These are phyloP conservation scores for Mythimna albipuncta DNA, from an alignment of 2,888 invertebrate genomes.

Conservation along the genomic window DNA sequence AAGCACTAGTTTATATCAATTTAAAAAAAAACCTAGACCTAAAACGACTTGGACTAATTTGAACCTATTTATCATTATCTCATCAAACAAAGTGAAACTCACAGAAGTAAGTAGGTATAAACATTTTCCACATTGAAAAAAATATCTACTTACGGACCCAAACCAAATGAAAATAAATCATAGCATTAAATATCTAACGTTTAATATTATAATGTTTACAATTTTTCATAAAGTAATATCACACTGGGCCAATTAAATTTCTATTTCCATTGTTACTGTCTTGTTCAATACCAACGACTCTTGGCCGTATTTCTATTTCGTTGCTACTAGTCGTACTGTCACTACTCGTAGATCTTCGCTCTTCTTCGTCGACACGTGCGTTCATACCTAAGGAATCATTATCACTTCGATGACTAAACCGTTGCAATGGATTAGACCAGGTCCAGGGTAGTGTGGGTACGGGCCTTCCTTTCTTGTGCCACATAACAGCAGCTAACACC, in stretches of 20 bases:
- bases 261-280: constrained; percentile 3
- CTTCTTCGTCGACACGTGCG: background rate
- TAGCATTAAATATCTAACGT: background rate
- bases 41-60: too few species aligned
- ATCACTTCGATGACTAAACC: constrained; percentile 25
- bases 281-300: background rate
- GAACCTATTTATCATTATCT: too few species aligned
- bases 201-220: background rate
- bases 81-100: too few species aligned
- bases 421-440: constrained; percentile 19
- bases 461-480: constrained; percentile 69
- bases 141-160: too few species aligned
- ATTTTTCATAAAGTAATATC: background rate
- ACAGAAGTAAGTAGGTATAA: too few species aligned
- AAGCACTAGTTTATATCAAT: too few species aligned
- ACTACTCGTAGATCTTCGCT: constrained; percentile 24
- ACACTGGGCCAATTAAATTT: background rate
- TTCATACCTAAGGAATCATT: constrained; percentile 12
- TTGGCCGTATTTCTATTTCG: constrained; percentile 7
- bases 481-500: constrained; percentile 69
- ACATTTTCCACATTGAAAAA: too few species aligned
- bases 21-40: too few species aligned
- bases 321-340: constrained; percentile 39
- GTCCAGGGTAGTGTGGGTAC: constrained; percentile 27
- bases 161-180: background rate